Conservation (phyloP, 2,797 vertebrate genomes). For the Trachops cirrhosus region DNA sequence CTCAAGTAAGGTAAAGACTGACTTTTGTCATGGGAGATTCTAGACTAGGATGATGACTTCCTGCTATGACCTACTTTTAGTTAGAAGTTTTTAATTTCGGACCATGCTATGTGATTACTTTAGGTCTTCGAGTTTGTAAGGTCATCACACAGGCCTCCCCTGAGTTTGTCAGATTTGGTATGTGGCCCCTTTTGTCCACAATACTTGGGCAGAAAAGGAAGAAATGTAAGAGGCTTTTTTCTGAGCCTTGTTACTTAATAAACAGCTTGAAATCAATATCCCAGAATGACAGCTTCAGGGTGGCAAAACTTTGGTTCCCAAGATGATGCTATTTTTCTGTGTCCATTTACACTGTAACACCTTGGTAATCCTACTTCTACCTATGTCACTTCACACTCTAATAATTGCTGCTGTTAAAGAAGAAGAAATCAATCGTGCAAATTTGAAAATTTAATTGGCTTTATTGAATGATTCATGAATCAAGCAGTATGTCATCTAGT, state of each 20-base stretch:
- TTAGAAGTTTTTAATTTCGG: background rate
- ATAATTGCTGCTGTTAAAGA: background rate
- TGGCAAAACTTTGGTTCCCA: background rate
- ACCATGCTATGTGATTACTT: background rate
- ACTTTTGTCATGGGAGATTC: background rate
- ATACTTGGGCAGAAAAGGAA: background rate
- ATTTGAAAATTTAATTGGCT: background rate
- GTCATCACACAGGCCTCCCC: background rate
- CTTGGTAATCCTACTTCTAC: background rate
- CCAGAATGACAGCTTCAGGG: background rate
- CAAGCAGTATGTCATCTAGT: background rate
- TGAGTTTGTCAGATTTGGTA: background rate
- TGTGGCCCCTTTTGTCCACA: background rate
- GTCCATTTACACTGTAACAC: background rate
- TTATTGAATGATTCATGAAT: background rate
- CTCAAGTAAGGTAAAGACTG: too few relatives aligned
- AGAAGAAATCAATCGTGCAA: background rate
- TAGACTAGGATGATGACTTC: background rate
- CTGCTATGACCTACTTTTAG: background rate
- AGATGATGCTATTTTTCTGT: background rate
- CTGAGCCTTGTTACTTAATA: background rate
- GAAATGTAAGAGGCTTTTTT: background rate
- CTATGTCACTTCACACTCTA: background rate
- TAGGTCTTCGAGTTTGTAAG: background rate
- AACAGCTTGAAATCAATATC: background rate